These are phyloP conservation scores for Eupithecia inturbata DNA, from an alignment of 2,888 invertebrate species.

Conservation along the genomic window DNA sequence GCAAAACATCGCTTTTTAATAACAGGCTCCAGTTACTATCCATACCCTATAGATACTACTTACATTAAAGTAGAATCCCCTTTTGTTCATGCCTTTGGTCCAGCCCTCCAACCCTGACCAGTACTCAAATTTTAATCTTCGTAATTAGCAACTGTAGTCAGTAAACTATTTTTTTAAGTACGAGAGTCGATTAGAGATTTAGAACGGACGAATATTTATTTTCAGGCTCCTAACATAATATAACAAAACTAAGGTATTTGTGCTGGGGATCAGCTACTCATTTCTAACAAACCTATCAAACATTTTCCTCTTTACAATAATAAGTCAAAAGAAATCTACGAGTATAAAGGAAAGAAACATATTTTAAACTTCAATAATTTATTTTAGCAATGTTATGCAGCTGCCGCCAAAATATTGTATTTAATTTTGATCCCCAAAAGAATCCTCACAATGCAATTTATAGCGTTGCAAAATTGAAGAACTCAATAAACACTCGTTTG, in stretches of 20 bases:
- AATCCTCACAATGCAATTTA: slow-evolving; percentile 25
- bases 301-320: no score
- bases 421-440: slow-evolving; percentile 12
- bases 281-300: no score
- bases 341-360: no score
- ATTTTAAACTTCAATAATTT: neutral
- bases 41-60: no score
- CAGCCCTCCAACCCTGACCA: neutral
- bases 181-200: no score
- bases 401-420: slow-evolving; percentile 68
- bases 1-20: neutral
- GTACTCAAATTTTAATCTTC: slow-evolving; percentile 51
- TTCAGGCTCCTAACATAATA: no score
- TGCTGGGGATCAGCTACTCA: no score
- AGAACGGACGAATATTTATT: no score
- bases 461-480: slow-evolving; percentile 32
- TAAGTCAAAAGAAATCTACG: no score
- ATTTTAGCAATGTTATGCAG: slow-evolving; percentile 62
- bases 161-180: no score
- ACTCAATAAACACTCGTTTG: slow-evolving; percentile 29
- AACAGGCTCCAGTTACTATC: neutral
- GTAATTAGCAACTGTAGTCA: slow-evolving; percentile 63
- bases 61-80: no score
- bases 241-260: neutral
- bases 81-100: neutral